Evolutionary conservation across 2,888 invertebrate species (phyloP).

Genomic region (Zaprionus bogoriensis): DNA sequence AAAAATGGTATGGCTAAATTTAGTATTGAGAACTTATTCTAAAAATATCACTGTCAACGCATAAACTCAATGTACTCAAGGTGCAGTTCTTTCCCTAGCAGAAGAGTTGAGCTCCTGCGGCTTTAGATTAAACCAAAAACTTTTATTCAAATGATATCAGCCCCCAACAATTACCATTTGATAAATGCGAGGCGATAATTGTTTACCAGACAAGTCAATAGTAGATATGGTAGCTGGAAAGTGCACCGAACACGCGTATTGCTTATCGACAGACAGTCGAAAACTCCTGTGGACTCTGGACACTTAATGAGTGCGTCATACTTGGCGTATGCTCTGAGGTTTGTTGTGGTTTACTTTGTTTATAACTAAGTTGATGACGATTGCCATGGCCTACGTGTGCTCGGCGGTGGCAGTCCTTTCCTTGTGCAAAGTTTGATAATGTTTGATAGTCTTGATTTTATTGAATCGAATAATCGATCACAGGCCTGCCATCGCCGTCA

Average conservation of each 20-base stretch:
- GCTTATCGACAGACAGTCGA: slow-evolving; percentile 12
- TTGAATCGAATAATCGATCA: no score
- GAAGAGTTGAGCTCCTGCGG: not conserved
- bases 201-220: not conserved
- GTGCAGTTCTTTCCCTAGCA: not conserved
- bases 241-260: slow-evolving; percentile 5
- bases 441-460: no score
- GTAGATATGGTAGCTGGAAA: slow-evolving; percentile 7
- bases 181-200: not conserved
- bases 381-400: not conserved
- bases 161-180: not conserved
- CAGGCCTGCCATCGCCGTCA: not conserved
- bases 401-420: no score
- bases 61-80: no score
- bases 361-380: not conserved
- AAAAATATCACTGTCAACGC: not conserved
- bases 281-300: slow-evolving; percentile 1
- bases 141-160: not conserved
- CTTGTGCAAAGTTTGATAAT: no score
- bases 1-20: no score
- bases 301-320: slow-evolving; percentile 14
- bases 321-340: not conserved
- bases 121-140: not conserved
- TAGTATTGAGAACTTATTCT: not conserved
- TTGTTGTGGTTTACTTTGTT: not conserved